Base-by-base conservation (phyloP, 53 echinoderm and acorn worm species). In the Temnopleurus reevesii region DNA sequence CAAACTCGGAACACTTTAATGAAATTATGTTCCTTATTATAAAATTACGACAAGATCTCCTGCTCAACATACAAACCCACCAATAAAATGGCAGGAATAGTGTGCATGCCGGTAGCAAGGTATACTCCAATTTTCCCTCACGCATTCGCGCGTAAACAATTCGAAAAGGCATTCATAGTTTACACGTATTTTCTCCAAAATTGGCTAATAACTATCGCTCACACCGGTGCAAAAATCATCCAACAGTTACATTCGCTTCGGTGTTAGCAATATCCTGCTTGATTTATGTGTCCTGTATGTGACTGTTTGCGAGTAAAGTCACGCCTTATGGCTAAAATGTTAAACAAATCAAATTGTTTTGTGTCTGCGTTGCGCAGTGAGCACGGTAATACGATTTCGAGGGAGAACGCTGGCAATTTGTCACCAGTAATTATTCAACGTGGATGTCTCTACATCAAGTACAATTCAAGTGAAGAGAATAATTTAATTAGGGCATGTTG, bases 281-380 rank as follows among this genome's bases (percentile, higher is more conserved):
- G 71, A 71, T 71, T 71, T 71, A 71, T 71, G 71, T 41, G 43
- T 38, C 4, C 7, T 38, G 21, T 23, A 71, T 13, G 71, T 41
- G 38, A 71, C 23, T 71, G 71, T 71, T 71, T 71, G 71, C 71
- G 21, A 15, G 8, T 71, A 71, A 71, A 71, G 71, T 71, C 71
- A 71, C 71, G 71, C 71, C 36, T 71, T 41, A 38, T 71, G 71
- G 71, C 71, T 71, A 71, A 71, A 71, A 71, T 71, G 71, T 21
- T 71, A 71, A 71, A 71, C 71, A 71, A 71, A 71, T 71, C 71
- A 71, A 71, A 71, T 71, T 71, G 71, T 71, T 71, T 71, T 71
- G 36, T 21, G 71, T 71, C 71, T 43, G 71, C 41, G 71, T 41
- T 38, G 7, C 36, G 19, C 19, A 36, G 23, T 19, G 38, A 23